Conservation (phyloP, 2,797 vertebrate genomes). For the Valencia hispanica region DNA sequence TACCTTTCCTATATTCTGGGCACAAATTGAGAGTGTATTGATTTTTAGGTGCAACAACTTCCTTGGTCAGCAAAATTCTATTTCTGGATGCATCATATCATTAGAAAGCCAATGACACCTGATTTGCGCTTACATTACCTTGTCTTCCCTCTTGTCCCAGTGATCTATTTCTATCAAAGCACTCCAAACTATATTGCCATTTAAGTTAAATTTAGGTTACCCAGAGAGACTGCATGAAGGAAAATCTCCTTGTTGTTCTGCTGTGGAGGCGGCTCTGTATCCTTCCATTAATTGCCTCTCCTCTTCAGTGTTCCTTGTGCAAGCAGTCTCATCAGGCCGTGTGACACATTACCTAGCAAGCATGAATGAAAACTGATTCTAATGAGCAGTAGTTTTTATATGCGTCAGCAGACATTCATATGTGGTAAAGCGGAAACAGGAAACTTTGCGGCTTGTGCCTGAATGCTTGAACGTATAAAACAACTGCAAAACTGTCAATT, state of each 20-base stretch:
- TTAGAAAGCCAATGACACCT: slow-evolving; percentile 71
- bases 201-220: slow-evolving; percentile 61
- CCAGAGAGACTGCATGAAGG: slow-evolving; percentile 29
- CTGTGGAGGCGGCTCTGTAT: slow-evolving; percentile 48
- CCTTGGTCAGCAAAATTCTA: slow-evolving; percentile 82
- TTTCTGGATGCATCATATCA: slow-evolving; percentile 72
- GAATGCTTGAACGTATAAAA: slow-evolving; percentile 38
- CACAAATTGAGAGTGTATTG: slow-evolving; percentile 65
- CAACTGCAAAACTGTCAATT: slow-evolving; percentile 35
- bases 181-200: slow-evolving; percentile 46
- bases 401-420: slow-evolving; percentile 53
- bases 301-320: slow-evolving; percentile 53
- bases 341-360: slow-evolving; percentile 62
- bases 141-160: slow-evolving; percentile 44
- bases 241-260: slow-evolving; percentile 42
- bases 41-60: slow-evolving; percentile 78
- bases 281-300: slow-evolving; percentile 59
- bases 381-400: slow-evolving; percentile 62
- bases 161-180: slow-evolving; percentile 65
- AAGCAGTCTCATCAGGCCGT: slow-evolving; percentile 50
- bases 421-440: slow-evolving; percentile 35
- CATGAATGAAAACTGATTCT: slow-evolving; percentile 60
- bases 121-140: slow-evolving; percentile 66
- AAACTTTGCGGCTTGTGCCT: slow-evolving; percentile 15
- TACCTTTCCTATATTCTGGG: slow-evolving; percentile 50